phyloP scores from a whole-genome alignment of 1,140 invertebrate species.

The Polypedilum pembai region DNA sequence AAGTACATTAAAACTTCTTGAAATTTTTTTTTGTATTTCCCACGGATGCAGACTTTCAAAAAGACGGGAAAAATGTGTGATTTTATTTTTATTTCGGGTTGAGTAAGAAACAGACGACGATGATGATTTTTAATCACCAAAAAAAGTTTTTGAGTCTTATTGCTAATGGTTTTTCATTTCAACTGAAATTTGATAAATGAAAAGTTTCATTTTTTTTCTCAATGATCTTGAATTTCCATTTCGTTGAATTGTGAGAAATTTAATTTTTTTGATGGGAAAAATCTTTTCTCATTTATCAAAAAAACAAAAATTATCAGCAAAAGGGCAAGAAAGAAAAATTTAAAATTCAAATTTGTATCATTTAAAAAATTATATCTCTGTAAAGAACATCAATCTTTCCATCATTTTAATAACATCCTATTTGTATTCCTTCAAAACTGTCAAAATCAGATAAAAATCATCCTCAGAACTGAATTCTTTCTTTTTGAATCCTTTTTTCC shows the following conservation, averaged over 20 bases:
- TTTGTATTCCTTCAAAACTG: not conserved
- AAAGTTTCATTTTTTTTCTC: not conserved
- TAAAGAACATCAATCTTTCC: too few species aligned
- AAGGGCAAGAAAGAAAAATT: too few species aligned
- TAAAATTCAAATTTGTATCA: too few species aligned
- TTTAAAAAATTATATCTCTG: too few species aligned
- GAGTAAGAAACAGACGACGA: not conserved
- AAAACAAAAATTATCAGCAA: too few species aligned
- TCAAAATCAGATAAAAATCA: slow-evolving; percentile 18
- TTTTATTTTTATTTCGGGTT: slow-evolving; percentile 6
- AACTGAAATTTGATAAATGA: slow-evolving; percentile 24
- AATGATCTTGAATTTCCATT: not conserved
- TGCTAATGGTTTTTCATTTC: slow-evolving; percentile 23
- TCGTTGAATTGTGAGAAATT: not conserved
- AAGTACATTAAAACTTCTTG: slow-evolving; percentile 24
- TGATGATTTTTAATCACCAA: not conserved
- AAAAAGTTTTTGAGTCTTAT: not conserved
- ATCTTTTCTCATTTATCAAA: too few species aligned
- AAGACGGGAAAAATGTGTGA: not conserved
- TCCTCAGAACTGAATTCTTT: not conserved
- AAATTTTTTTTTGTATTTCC: slow-evolving; percentile 6
- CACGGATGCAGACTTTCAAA: not conserved
- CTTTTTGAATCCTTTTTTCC: not conserved
- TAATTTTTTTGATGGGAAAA: too few species aligned
- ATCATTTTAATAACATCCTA: too few species aligned